Evolutionary conservation across 1,140 invertebrate species (phyloP).

Genomic region (Brachionus rubens): DNA sequence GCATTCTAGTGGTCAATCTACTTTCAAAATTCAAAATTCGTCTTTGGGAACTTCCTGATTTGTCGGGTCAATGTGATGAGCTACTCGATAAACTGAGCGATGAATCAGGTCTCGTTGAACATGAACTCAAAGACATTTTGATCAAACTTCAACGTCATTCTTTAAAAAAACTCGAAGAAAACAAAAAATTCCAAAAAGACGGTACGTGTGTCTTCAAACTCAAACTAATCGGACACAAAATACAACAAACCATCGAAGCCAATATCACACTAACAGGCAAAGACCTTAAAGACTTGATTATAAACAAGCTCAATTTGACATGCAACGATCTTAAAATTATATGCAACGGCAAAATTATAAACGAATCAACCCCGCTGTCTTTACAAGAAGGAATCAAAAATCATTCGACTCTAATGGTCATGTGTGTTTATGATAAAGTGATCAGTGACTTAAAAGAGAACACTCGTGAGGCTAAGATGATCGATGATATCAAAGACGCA

Average conservation of each 20-base stretch:
- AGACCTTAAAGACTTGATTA: neutral
- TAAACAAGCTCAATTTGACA: neutral
- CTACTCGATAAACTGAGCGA: conserved; percentile 13
- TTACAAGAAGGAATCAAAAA: conserved; percentile 8
- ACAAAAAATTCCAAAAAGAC: conserved; percentile 10
- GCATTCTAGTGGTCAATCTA: neutral
- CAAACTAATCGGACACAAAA: conserved; percentile 15
- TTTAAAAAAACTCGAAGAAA: conserved; percentile 19
- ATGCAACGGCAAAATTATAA: conserved; percentile 34
- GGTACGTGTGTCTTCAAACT: neutral
- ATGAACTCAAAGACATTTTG: neutral
- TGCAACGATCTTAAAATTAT: conserved; percentile 32
- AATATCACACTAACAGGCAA: neutral
- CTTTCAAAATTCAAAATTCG: neutral
- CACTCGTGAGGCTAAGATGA: conserved; percentile 12
- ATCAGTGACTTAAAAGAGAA: neutral
- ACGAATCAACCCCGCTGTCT: neutral
- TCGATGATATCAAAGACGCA: conserved; percentile 22
- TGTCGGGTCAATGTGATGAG: neutral
- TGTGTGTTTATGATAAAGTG: conserved; percentile 24
- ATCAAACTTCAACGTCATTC: conserved; percentile 1
- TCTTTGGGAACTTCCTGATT: neutral
- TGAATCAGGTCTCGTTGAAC: conserved; percentile 6
- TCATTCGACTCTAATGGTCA: conserved; percentile 20
- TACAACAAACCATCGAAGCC: neutral